Base-by-base conservation (phyloP, 2,888 invertebrate species). In the Tenthredo distinguenda region DNA sequence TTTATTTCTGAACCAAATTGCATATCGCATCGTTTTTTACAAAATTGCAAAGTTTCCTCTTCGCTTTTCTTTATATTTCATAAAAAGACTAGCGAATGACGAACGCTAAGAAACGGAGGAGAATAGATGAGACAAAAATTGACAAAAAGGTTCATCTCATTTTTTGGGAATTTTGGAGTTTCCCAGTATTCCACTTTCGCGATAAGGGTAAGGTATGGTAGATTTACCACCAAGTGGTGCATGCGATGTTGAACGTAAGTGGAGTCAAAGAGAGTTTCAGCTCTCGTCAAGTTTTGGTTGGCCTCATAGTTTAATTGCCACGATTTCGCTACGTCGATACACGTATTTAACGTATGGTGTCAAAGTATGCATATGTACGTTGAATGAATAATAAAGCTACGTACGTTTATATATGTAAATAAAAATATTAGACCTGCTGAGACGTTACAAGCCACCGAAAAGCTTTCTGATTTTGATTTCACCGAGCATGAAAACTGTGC, bases 401-500 rank as follows among this genome's bases (percentile, higher is more conserved):
- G 26, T 26, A 1, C 0, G 26, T 26, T 26, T 26, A 26, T 26
- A 26, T 26, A 26, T 26, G 26, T 26, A 26, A 26, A 26, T 26
- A 26, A 26, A 26, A 26, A 26, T 26, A 26, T 26, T 26, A 26
- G 26, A 26, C 26, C n/a, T 68, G 68, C 68, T 12, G 15, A 12
- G 34, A 15, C 31, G 15, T 68, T 40, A 47, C n/a, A 43, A 76
- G 12, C 12, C n/a, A n/a, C 47, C 26, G 3, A 72, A 37, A 6
- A 71, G 31, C 50, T 34, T 55, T 34, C 31, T 21, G 34, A 55
- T 58, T 79, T 79, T 37, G 58, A 79, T 79, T 79, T 79, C 58
- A 79, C 79, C 43, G 34, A 79, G 79, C 37, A 55, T 79, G 76
- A 76, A 76, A 31, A 76, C 55, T 26, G 55, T n/a, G n/a, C 71